A percentile compares a stretch with the other conserved stretches of the same genome.
Evolutionary conservation across 2,113 vertebrate genomes (phyloP).

Genomic region (Oxyruncus cristatus): DNA sequence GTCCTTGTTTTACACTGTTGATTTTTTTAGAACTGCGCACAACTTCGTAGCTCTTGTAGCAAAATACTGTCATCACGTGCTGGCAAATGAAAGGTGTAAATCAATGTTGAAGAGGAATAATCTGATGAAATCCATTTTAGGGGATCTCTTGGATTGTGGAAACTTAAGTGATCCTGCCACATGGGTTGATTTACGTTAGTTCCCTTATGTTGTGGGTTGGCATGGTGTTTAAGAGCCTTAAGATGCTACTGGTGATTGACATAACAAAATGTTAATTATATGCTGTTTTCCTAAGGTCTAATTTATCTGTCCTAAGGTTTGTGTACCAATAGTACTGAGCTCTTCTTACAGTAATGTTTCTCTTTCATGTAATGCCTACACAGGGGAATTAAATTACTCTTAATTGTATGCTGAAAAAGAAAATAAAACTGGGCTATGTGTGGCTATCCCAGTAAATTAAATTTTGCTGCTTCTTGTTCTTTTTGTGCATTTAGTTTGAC

Average conservation of each 20-base stretch:
- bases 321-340: conserved; percentile 24
- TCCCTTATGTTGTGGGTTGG: conserved; percentile 31
- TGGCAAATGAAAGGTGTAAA: neutral
- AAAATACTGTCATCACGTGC: neutral
- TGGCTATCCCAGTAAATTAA: conserved; percentile 21
- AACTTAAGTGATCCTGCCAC: neutral
- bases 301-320: conserved; percentile 65
- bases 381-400: conserved; percentile 20
- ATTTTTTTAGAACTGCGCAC: neutral
- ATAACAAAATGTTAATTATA: conserved; percentile 64
- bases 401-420: conserved; percentile 33
- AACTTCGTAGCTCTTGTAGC: neutral
- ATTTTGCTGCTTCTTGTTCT: conserved; percentile 9
- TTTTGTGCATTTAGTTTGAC: conserved; percentile 44
- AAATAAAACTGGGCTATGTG: conserved; percentile 21
- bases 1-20: neutral
- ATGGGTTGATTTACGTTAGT: conserved; percentile 24
- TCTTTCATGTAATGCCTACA: neutral
- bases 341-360: conserved; percentile 22
- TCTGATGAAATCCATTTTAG: neutral
- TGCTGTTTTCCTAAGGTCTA: conserved; percentile 58
- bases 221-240: conserved; percentile 17
- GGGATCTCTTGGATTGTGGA: neutral
- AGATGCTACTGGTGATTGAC: conserved; percentile 58
- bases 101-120: neutral